phyloP scores from a whole-genome alignment of 2,888 invertebrate species.

The Hypolimnas misippus region DNA sequence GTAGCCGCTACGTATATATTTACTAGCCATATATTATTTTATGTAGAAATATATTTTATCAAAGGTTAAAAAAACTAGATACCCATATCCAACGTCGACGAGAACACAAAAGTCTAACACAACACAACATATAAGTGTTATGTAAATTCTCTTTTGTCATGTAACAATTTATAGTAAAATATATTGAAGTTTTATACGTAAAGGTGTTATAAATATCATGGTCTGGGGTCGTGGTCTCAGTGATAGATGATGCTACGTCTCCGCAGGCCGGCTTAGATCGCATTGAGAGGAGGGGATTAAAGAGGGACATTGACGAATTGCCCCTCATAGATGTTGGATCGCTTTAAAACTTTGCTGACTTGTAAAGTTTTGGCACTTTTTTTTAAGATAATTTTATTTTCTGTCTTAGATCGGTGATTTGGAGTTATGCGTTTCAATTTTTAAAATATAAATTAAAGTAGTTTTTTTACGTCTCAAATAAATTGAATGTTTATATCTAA shows the following conservation, averaged over 20 bases:
- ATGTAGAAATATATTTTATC: no score
- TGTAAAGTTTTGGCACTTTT: constrained; percentile 16
- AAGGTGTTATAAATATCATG: constrained; percentile 31
- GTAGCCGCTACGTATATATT: no score
- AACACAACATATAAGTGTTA: neutral
- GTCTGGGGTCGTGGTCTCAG: constrained; percentile 50
- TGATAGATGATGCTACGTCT: constrained; percentile 78
- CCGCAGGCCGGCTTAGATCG: constrained; percentile 71
- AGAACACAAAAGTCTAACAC: neutral
- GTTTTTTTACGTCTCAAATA: constrained; percentile 9
- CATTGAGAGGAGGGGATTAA: constrained; percentile 78
- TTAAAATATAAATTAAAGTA: neutral
- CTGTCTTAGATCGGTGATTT: neutral
- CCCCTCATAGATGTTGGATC: constrained; percentile 74
- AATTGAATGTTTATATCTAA: no score
- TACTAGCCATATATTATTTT: no score
- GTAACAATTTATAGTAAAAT: constrained; percentile 4
- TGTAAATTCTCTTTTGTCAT: constrained; percentile 6
- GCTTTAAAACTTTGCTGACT: constrained; percentile 66
- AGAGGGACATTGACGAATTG: constrained; percentile 79
- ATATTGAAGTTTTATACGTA: constrained; percentile 11
- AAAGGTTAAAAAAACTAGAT: constrained; percentile 9
- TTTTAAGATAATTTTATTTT: constrained; percentile 11
- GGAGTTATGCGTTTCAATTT: neutral
- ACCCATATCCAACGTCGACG: neutral